A percentile compares a stretch with the other conserved stretches of the same genome.
phyloP scores from a whole-genome alignment of 2,797 vertebrate species.

The Percopsis omiscomaycus region DNA sequence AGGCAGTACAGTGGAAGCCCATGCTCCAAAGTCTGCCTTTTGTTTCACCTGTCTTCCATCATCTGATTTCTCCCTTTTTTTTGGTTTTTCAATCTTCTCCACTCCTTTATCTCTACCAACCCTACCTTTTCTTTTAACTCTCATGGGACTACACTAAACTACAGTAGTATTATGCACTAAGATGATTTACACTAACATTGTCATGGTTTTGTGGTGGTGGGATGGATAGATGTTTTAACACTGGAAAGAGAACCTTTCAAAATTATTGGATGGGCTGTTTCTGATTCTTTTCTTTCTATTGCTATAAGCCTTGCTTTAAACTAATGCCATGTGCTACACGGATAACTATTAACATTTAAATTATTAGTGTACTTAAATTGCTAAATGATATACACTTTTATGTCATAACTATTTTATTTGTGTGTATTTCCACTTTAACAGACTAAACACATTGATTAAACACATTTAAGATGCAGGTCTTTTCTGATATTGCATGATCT shows the following conservation, averaged over 20 bases:
- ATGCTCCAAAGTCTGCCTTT: conserved; percentile 44
- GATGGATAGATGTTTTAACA: conserved; percentile 27
- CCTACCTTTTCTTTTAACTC: conserved; percentile 12
- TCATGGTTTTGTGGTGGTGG: conserved; percentile 12
- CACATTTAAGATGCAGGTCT: not conserved
- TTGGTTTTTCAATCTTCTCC: conserved; percentile 26
- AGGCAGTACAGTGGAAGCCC: conserved; percentile 69
- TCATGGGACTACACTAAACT: conserved; percentile 13
- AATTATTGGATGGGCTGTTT: not conserved
- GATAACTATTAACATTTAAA: not conserved
- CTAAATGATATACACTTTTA: not conserved
- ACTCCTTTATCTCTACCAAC: conserved; percentile 22
- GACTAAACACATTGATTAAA: too few species aligned
- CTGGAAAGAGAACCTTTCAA: not conserved
- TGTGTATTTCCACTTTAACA: not conserved
- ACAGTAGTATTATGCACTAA: not conserved
- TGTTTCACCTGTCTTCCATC: conserved; percentile 9
- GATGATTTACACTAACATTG: not conserved
- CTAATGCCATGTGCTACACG: not conserved
- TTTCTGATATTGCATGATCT: not conserved
- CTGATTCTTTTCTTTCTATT: not conserved
- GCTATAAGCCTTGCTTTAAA: not conserved
- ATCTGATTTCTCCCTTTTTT: conserved; percentile 31
- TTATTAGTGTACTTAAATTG: not conserved
- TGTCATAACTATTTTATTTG: too few species aligned